A percentile compares a stretch with the other conserved stretches of the same genome.
Conservation (phyloP, 1,140 invertebrate species). For the Latrodectus geometricus region DNA sequence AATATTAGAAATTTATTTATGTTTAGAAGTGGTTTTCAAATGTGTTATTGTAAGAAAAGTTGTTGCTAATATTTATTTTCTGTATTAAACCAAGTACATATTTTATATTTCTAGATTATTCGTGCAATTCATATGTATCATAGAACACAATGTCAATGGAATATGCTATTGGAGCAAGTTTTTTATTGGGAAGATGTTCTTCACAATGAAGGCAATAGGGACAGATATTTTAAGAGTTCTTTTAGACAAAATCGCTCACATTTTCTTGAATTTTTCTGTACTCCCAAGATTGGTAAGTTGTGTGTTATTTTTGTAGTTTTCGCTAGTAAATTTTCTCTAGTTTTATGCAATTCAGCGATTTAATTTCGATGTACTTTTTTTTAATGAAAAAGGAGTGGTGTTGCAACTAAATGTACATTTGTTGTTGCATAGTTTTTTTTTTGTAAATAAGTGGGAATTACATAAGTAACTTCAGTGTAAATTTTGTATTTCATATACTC, state of each 20-base stretch:
- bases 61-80: neutral
- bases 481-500: too few species aligned
- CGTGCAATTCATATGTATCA: conserved; percentile 88
- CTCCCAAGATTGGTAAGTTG: conserved; percentile 76
- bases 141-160: conserved; percentile 93
- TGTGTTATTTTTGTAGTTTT: neutral
- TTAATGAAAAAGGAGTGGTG: too few species aligned
- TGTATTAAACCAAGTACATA: neutral
- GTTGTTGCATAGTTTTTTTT: too few species aligned
- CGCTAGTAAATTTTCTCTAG: too few species aligned
- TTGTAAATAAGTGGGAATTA: too few species aligned
- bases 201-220: conserved; percentile 81
- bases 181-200: conserved; percentile 87
- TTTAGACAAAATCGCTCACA: conserved; percentile 75
- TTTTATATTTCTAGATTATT: conserved; percentile 79
- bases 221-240: conserved; percentile 82
- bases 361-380: too few species aligned
- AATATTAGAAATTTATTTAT: neutral
- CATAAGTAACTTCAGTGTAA: too few species aligned
- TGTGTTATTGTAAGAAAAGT: neutral
- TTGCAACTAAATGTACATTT: too few species aligned
- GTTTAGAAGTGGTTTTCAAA: neutral
- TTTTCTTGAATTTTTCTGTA: conserved; percentile 75
- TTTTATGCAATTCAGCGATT: too few species aligned
- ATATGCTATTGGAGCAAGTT: conserved; percentile 81